Conservation (phyloP, 1,140 invertebrate species). For the Zaprionus gabonicus region DNA sequence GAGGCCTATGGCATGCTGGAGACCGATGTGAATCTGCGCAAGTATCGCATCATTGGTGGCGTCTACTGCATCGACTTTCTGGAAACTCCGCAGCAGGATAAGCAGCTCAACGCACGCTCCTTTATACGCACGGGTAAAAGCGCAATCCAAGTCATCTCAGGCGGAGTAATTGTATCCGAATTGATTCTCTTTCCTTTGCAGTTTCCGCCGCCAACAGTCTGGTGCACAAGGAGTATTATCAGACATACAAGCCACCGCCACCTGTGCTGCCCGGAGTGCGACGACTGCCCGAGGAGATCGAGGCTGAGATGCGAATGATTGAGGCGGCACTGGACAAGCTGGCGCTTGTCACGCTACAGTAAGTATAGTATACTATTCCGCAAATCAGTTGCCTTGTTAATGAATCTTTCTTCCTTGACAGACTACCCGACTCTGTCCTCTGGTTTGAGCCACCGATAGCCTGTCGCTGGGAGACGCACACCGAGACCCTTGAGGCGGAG, state of each 20-base stretch:
- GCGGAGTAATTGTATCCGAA: not conserved
- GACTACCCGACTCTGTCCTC: constrained; percentile 89
- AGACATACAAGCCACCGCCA: constrained; percentile 89
- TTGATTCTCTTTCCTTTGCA: constrained; percentile 63
- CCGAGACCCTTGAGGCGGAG: constrained; percentile 74
- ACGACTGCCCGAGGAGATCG: constrained; percentile 91
- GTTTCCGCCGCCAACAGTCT: constrained; percentile 89
- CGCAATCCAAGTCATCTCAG: not conserved
- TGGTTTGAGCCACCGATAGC: constrained; percentile 93
- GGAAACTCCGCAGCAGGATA: constrained; percentile 88
- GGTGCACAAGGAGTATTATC: constrained; percentile 88
- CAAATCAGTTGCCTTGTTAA: constrained; percentile 1
- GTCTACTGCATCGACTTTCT: constrained; percentile 88
- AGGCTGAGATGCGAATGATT: constrained; percentile 90
- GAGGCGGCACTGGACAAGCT: constrained; percentile 91
- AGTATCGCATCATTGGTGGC: constrained; percentile 88
- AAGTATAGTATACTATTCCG: constrained; percentile 47
- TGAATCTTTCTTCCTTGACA: constrained; percentile 11
- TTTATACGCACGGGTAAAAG: constrained; percentile 75
- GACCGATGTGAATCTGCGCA: constrained; percentile 88
- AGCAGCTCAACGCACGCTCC: constrained; percentile 81
- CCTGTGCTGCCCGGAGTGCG: constrained; percentile 88
- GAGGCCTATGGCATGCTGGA: constrained; percentile 75
- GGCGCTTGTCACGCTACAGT: constrained; percentile 89
- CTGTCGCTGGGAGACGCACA: constrained; percentile 89